These are phyloP conservation scores for Tetragonula carbonaria DNA, from an alignment of 2,888 invertebrate species.

Conservation along the genomic window DNA sequence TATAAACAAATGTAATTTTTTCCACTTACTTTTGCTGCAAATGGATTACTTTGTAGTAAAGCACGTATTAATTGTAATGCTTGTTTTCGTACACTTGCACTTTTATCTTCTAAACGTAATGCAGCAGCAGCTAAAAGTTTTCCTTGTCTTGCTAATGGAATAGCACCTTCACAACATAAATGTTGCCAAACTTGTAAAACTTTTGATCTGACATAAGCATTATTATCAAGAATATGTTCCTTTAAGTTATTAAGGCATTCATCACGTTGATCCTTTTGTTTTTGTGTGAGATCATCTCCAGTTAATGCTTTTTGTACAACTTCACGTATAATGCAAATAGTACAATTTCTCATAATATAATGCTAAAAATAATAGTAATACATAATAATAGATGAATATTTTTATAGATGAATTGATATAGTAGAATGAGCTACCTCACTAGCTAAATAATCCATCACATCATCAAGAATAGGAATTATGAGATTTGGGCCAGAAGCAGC, in stretches of 20 bases:
- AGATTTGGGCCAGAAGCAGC: conserved; percentile 71
- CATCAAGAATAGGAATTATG: conserved; percentile 77
- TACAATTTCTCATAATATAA: conserved; percentile 90
- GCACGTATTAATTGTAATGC: conserved; percentile 91
- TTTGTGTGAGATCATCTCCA: conserved; percentile 89
- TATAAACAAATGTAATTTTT: neutral
- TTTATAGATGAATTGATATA: conserved; percentile 22
- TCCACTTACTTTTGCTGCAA: conserved; percentile 88
- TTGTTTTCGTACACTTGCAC: conserved; percentile 93
- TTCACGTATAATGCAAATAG: conserved; percentile 93
- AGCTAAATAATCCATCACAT: conserved; percentile 75
- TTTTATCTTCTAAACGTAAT: conserved; percentile 92
- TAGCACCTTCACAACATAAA: conserved; percentile 91
- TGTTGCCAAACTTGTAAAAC: conserved; percentile 93
- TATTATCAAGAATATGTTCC: conserved; percentile 93
- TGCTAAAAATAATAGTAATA: conserved; percentile 81
- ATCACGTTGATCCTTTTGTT: conserved; percentile 89
- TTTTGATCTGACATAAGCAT: conserved; percentile 94
- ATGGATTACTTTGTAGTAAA: conserved; percentile 94
- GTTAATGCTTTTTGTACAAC: conserved; percentile 90
- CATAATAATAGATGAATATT: conserved; percentile 17
- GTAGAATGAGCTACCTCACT: conserved; percentile 73
- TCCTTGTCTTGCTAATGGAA: conserved; percentile 90
- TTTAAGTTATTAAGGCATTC: conserved; percentile 91
- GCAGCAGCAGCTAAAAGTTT: conserved; percentile 88